These are phyloP conservation scores for Micrasema longulum DNA, from an alignment of 1,140 invertebrate species.

Conservation along the genomic window DNA sequence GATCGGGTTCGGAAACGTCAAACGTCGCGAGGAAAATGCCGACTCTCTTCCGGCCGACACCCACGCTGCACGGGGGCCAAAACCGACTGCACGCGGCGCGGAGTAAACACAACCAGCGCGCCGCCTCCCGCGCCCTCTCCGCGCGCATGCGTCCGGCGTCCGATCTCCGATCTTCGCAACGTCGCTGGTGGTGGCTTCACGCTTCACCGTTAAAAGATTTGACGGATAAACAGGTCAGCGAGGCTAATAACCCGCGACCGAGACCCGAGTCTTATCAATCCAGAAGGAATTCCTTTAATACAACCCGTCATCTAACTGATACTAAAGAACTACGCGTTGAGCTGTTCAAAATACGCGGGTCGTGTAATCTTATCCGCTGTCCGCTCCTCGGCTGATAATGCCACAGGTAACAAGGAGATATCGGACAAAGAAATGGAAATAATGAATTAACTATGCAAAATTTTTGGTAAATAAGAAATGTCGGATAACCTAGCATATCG, in stretches of 20 bases:
- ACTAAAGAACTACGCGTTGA: too few relatives aligned
- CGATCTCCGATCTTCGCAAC: neutral
- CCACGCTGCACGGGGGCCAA: conserved; percentile 35
- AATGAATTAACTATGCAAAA: conserved; percentile 9
- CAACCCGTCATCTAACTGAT: too few relatives aligned
- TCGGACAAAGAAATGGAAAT: conserved; percentile 15
- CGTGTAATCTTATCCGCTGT: neutral
- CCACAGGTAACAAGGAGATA: conserved; percentile 24
- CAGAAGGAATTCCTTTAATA: neutral
- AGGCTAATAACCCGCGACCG: conserved; percentile 28
- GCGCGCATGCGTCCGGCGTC: conserved; percentile 21
- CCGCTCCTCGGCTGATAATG: neutral
- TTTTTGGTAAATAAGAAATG: neutral
- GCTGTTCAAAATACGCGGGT: neutral
- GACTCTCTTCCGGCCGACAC: conserved; percentile 16
- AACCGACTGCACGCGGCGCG: conserved; percentile 36
- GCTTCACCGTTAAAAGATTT: conserved; percentile 38
- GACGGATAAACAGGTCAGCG: conserved; percentile 29
- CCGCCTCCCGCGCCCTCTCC: conserved; percentile 3
- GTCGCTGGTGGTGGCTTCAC: conserved; percentile 3
- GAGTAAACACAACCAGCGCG: conserved; percentile 19
- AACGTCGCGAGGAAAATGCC: conserved; percentile 13
- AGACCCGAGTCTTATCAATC: conserved; percentile 26
- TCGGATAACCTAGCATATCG: too few relatives aligned
- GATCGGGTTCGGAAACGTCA: conserved; percentile 34